Conservation (phyloP, 2,113 vertebrate species). For the Saguinus midas region DNA sequence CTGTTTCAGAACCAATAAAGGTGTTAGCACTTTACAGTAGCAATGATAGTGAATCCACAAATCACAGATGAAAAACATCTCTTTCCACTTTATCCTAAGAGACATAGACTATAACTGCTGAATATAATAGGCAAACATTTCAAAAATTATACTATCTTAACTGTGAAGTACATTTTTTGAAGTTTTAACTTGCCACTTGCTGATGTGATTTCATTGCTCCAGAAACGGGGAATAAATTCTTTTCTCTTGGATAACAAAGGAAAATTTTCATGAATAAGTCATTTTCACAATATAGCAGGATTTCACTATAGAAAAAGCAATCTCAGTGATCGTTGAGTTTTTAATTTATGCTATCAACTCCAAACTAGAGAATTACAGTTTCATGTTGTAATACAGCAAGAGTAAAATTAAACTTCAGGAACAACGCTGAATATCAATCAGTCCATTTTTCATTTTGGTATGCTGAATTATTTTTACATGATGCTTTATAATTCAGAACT, state of each 20-base stretch:
- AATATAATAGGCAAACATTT: slow-evolving; percentile 1
- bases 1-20: slow-evolving; percentile 71
- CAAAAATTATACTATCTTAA: slow-evolving; percentile 49
- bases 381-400: slow-evolving; percentile 31
- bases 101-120: neutral
- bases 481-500: slow-evolving; percentile 61
- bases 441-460: slow-evolving; percentile 53
- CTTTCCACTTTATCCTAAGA: neutral
- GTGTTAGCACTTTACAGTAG: slow-evolving; percentile 67
- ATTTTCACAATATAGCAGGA: slow-evolving; percentile 62
- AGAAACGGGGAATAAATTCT: neutral
- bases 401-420: slow-evolving; percentile 69
- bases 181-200: slow-evolving; percentile 52
- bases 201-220: slow-evolving; percentile 63
- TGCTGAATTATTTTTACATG: slow-evolving; percentile 56
- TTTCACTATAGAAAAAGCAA: slow-evolving; percentile 55
- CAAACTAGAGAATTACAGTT: slow-evolving; percentile 60
- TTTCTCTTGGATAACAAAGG: slow-evolving; percentile 50
- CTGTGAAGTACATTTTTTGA: slow-evolving; percentile 53
- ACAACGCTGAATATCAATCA: slow-evolving; percentile 58
- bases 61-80: slow-evolving; percentile 43
- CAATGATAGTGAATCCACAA: slow-evolving; percentile 72
- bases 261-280: slow-evolving; percentile 65
- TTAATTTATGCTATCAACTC: slow-evolving; percentile 60
- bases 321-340: slow-evolving; percentile 61